A percentile compares a stretch with the other conserved stretches of the same genome.
These are phyloP conservation scores for Cottoperca gobio DNA, from an alignment of 2,797 vertebrate genomes.

Conservation along the genomic window DNA sequence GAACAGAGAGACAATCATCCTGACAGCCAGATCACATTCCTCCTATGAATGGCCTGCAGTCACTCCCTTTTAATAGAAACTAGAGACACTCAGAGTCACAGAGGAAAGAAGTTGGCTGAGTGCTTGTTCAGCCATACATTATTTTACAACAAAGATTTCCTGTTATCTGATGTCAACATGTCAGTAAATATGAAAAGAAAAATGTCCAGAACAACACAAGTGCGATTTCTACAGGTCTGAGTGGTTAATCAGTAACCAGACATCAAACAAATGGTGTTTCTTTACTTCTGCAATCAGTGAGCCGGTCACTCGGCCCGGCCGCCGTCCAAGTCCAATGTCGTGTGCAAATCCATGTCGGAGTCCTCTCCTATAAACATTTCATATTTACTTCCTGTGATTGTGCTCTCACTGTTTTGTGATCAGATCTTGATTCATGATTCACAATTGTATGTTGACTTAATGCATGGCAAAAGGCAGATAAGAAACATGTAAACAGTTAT, in stretches of 20 bases:
- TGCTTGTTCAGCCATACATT: background rate
- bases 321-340: conserved; percentile 27
- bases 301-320: conserved; percentile 7
- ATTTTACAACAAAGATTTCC: conserved; percentile 9
- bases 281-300: conserved; percentile 65
- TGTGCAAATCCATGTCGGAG: conserved; percentile 13
- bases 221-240: conserved; percentile 23
- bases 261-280: conserved; percentile 65
- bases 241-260: conserved; percentile 76
- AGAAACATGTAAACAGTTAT: background rate
- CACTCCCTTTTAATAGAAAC: conserved; percentile 71
- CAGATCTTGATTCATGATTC: background rate
- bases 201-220: conserved; percentile 15
- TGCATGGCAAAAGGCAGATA: background rate
- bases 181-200: conserved; percentile 20
- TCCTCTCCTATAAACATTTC: conserved; percentile 10
- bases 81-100: conserved; percentile 21
- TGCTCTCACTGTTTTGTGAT: background rate
- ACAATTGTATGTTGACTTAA: background rate
- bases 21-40: conserved; percentile 61
- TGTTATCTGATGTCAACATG: conserved; percentile 14
- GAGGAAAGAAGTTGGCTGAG: no score
- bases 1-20: background rate
- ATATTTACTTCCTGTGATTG: background rate
- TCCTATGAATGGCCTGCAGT: conserved; percentile 47